These are phyloP conservation scores for Harmothoe impar DNA, from an alignment of 2,888 invertebrate genomes.

Conservation along the genomic window DNA sequence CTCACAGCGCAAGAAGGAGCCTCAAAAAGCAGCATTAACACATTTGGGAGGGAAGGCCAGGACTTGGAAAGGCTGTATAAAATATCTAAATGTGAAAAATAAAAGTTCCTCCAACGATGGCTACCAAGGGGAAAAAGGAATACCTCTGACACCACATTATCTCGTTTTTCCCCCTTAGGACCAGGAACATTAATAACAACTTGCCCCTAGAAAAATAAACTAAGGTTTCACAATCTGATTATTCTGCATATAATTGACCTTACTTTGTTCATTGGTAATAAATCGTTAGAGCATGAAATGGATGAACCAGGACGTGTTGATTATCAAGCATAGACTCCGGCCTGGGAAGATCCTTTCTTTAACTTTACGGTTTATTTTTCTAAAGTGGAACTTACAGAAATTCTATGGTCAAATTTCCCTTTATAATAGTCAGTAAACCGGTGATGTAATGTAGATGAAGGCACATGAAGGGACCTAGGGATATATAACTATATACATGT, in stretches of 20 bases:
- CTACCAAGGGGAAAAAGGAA: not conserved
- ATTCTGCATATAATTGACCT: constrained; percentile 24
- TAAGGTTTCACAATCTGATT: not conserved
- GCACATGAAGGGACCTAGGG: too few species aligned
- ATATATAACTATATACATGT: too few species aligned
- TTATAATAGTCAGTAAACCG: too few species aligned
- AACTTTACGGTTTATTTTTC: too few species aligned
- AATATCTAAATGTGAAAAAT: not conserved
- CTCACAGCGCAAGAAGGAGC: not conserved
- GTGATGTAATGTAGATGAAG: too few species aligned
- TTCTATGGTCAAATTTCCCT: too few species aligned
- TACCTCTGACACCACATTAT: constrained; percentile 22
- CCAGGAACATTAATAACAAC: not conserved
- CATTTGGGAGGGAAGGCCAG: not conserved
- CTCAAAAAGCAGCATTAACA: constrained; percentile 1
- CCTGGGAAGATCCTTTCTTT: too few species aligned
- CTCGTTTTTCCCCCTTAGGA: not conserved
- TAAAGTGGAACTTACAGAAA: too few species aligned
- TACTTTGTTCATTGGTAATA: not conserved
- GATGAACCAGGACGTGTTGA: not conserved
- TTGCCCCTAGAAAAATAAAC: not conserved
- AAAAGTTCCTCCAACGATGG: not conserved
- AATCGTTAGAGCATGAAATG: not conserved
- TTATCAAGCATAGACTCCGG: too few species aligned
- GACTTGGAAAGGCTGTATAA: not conserved